A percentile compares a stretch with the other conserved stretches of the same genome.
Conservation (phyloP, 2,113 vertebrate genomes). For the Cheilinus undulatus region DNA sequence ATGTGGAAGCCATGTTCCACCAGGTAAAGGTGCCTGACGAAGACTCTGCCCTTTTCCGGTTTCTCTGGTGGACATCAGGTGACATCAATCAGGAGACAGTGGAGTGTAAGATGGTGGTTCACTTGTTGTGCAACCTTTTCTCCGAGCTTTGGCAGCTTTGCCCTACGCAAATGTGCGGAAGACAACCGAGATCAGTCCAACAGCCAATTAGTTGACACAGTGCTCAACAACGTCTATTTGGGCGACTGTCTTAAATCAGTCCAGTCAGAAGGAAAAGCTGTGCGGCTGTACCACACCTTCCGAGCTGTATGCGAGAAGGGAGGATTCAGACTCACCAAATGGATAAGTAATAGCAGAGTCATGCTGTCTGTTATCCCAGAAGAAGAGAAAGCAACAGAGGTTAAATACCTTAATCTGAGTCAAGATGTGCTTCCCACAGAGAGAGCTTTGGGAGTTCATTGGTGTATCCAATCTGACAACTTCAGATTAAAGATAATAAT, state of each 20-base stretch:
- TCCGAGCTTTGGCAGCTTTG: no score
- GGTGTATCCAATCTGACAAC: neutral
- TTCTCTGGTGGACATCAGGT: neutral
- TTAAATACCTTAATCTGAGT: no score
- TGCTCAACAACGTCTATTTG: neutral
- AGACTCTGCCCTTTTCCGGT: neutral
- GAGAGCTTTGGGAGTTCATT: neutral
- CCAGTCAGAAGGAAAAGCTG: neutral
- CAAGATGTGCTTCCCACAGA: neutral
- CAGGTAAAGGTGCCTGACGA: neutral
- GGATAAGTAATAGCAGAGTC: no score
- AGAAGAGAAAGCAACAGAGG: neutral
- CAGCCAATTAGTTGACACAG: neutral
- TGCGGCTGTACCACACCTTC: neutral
- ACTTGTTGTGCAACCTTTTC: neutral
- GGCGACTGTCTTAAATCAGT: neutral
- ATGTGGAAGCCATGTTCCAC: constrained; percentile 1
- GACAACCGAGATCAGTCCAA: neutral
- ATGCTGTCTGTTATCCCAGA: no score
- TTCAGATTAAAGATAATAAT: neutral
- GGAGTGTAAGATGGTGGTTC: no score
- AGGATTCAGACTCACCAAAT: no score
- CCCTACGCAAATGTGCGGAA: neutral
- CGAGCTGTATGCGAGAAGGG: no score
- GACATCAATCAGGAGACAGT: no score